Base-by-base conservation (phyloP, 1,140 invertebrate species). In the Belonocnema kinseyi region DNA sequence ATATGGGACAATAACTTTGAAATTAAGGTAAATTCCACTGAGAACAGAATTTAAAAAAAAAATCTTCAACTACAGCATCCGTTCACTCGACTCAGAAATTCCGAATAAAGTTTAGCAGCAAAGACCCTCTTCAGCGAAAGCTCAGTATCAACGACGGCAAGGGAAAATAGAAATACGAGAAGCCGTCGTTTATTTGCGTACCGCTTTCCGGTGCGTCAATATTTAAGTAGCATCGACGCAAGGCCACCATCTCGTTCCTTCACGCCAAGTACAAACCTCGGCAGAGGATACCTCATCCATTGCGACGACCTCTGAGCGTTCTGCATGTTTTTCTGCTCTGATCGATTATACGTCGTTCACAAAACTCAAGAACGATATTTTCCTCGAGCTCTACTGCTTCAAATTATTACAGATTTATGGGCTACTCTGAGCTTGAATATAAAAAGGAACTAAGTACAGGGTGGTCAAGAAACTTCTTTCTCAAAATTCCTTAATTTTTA, bases 171-270 rank as follows among this genome's bases (percentile, higher is more conserved):
- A 33, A 40, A 66, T 33, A 66, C 61, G 61, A 66, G 33, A 33
- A 66, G 26, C 10, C 26, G 61, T 66, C 61, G 61, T 66, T 66
- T 66, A 66, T 66, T 66, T 66, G 61, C 33, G 33, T 40, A 66
- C 61, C 33, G 21, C 40, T 66, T 66, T 66, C 40, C 61, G 61
- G 33, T 40, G 61, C 61, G 61, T 66, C 61, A 66, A 66, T 66
- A 66, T 66, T 66, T 66, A 66, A 66, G 26, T 66, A 66, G 61
- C 61, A n/a, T 66, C 61, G 16, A 46, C 61, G 26, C 21, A 3
- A 26, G 1, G 21, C 61, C 46, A n/a, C 13, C 61, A 46, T 66
- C 61, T 66, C 61, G 26, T 40, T 21, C 26, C 26, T 66, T 66
- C 61, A 66, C 61, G 33, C 61, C 14, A 66, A 21, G 12, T 66